Conservation (phyloP, 2,797 vertebrate genomes). For the Euphonia xanthogaster region DNA sequence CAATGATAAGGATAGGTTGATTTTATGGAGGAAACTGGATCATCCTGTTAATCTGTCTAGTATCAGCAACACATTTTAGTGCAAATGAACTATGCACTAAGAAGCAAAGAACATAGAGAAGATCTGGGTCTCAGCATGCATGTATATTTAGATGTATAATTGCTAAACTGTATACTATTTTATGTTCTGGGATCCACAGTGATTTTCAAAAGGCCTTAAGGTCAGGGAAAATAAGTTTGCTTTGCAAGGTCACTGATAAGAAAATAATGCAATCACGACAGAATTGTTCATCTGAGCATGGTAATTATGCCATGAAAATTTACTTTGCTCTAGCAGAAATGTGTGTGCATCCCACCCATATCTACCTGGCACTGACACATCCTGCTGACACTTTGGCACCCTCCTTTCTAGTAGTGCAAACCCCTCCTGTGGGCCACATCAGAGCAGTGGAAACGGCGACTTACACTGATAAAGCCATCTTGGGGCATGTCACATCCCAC, state of each 20-base stretch:
- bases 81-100: not conserved
- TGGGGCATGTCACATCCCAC: not conserved
- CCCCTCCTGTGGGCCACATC: not conserved
- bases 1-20: not conserved
- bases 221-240: not conserved
- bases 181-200: not conserved
- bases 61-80: not conserved
- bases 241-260: not conserved
- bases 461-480: not conserved
- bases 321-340: not conserved
- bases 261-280: not conserved
- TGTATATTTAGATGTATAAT: not conserved
- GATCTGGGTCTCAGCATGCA: not conserved
- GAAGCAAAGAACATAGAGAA: not conserved
- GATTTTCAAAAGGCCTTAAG: not conserved
- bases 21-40: not conserved
- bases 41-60: not conserved
- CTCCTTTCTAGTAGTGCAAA: not conserved
- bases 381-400: not conserved
- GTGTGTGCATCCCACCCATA: not conserved
- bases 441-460: not conserved
- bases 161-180: not conserved
- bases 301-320: not conserved
- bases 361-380: not conserved
- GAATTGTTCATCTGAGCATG: not conserved